phyloP scores from a whole-genome alignment of 2,797 vertebrate species.

The Pangasius larnaudii region DNA sequence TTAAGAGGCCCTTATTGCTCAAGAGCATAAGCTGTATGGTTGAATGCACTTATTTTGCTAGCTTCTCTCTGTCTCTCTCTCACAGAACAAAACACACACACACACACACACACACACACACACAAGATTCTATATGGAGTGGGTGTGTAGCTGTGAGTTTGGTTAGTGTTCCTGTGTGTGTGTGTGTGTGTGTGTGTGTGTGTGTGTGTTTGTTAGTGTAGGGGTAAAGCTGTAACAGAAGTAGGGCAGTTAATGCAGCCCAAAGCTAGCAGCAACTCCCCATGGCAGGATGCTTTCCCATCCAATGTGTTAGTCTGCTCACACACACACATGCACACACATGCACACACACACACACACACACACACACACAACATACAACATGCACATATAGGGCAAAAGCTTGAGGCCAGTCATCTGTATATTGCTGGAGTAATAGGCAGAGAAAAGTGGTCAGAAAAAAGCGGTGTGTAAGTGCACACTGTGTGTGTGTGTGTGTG shows the following conservation, averaged over 20 bases:
- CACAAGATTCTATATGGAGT: background rate
- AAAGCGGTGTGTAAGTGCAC: conserved; percentile 6
- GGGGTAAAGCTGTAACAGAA: conserved; percentile 23
- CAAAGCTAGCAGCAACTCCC: conserved; percentile 42
- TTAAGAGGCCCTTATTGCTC: conserved; percentile 54
- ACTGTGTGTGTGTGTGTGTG: conserved; percentile 17
- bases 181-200: background rate
- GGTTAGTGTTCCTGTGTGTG: background rate
- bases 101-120: background rate
- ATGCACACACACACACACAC: conserved; percentile 14
- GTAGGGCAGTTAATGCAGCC: conserved; percentile 41
- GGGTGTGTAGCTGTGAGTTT: background rate
- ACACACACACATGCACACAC: conserved; percentile 21
- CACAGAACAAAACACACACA: background rate
- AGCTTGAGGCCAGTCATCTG: conserved; percentile 33
- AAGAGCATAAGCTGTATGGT: conserved; percentile 46
- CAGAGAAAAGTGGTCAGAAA: conserved; percentile 43
- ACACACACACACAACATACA: conserved; percentile 25
- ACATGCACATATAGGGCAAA: conserved; percentile 44
- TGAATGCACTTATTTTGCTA: conserved; percentile 38
- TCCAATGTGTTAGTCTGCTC: background rate
- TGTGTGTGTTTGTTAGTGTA: conserved; percentile 5
- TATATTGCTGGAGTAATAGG: conserved; percentile 26
- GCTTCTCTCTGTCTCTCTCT: conserved; percentile 23
- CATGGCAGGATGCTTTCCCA: conserved; percentile 29